Conservation (phyloP, 2,888 invertebrate species). For the Pterostichus niger region DNA sequence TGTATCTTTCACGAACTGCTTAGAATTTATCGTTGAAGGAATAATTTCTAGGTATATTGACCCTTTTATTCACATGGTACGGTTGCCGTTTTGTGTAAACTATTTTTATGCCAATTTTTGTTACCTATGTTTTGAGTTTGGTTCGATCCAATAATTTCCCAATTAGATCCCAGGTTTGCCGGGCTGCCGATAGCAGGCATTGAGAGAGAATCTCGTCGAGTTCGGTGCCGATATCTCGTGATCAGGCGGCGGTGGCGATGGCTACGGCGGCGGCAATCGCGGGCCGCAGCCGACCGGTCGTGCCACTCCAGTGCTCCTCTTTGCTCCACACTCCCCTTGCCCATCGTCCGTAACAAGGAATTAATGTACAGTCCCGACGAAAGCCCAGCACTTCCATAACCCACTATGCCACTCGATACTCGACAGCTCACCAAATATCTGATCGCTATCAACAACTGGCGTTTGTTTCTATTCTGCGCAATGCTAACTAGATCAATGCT, state of each 20-base stretch:
- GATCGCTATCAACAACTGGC: slow-evolving; percentile 39
- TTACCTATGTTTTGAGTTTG: background rate
- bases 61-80: background rate
- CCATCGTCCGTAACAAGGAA: slow-evolving; percentile 61
- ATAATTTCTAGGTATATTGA: slow-evolving; percentile 1
- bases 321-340: slow-evolving; percentile 7
- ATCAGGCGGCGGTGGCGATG: slow-evolving; percentile 54
- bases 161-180: slow-evolving; percentile 20
- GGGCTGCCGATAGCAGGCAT: slow-evolving; percentile 53
- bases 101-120: background rate
- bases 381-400: slow-evolving; percentile 38
- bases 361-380: slow-evolving; percentile 65
- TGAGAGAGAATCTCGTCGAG: slow-evolving; percentile 49
- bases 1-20: too few species aligned
- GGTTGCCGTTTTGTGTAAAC: background rate
- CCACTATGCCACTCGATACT: background rate
- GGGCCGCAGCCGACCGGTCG: slow-evolving; percentile 59
- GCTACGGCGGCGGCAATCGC: slow-evolving; percentile 44
- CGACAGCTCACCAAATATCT: slow-evolving; percentile 27
- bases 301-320: slow-evolving; percentile 54
- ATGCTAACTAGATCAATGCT: slow-evolving; percentile 23
- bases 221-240: slow-evolving; percentile 66
- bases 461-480: slow-evolving; percentile 1
- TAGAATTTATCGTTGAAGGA: background rate
- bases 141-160: background rate